Evolutionary conservation across 2,888 invertebrate genomes (phyloP).

Genomic region (Drosophila infuscata): DNA sequence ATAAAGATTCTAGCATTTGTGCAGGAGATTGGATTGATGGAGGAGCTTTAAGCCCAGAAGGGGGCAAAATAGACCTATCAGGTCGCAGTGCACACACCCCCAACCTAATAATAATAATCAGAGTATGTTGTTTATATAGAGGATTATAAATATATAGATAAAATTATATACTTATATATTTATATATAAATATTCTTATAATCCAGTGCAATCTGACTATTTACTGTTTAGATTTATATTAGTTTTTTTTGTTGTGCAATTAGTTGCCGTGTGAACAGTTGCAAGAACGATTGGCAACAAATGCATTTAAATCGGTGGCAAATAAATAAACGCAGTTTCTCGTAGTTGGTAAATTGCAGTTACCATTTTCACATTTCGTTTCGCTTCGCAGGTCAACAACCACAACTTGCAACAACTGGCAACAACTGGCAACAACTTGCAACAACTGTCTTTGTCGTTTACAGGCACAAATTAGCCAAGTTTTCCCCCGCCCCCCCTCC

Average conservation of each 20-base stretch:
- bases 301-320: background rate
- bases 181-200: no score
- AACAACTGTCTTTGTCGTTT: conserved; percentile 6
- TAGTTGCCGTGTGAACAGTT: background rate
- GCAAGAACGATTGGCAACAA: background rate
- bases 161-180: no score
- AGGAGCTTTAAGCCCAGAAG: no score
- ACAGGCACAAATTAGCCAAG: conserved; percentile 51
- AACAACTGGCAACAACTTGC: background rate
- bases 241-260: background rate
- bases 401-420: background rate
- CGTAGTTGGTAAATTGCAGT: background rate
- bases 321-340: background rate
- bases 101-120: no score
- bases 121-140: no score
- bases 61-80: no score
- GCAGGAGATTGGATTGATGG: no score
- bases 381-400: background rate
- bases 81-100: no score
- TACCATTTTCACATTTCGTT: background rate
- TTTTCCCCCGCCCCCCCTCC: conserved; percentile 20
- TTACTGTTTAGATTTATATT: background rate
- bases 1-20: no score
- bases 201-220: background rate
- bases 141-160: no score